Conservation (phyloP, 1,140 invertebrate species). For the Lepidostoma basale region DNA sequence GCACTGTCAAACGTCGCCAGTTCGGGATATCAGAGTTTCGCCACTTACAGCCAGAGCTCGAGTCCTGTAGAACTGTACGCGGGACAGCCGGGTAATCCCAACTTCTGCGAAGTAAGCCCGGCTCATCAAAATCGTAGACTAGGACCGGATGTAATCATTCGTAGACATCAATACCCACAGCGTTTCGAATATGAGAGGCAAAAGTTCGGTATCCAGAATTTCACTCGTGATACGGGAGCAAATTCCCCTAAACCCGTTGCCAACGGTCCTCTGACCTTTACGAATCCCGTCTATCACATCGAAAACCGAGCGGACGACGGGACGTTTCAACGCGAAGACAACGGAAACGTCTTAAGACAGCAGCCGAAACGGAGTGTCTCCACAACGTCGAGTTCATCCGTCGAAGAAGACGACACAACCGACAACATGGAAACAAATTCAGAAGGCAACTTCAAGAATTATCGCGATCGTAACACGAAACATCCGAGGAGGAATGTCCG, state of each 20-base stretch:
- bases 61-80: slow-evolving; percentile 80
- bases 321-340: slow-evolving; percentile 23
- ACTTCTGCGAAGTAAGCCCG: slow-evolving; percentile 39
- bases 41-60: slow-evolving; percentile 87
- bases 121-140: slow-evolving; percentile 33
- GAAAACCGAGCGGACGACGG: slow-evolving; percentile 56
- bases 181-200: slow-evolving; percentile 61
- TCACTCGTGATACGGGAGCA: slow-evolving; percentile 59
- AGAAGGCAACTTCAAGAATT: slow-evolving; percentile 60
- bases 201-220: slow-evolving; percentile 61
- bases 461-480: slow-evolving; percentile 58
- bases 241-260: slow-evolving; percentile 60
- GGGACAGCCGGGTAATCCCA: slow-evolving; percentile 49
- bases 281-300: slow-evolving; percentile 85
- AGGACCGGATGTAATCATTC: slow-evolving; percentile 6
- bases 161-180: slow-evolving; percentile 58
- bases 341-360: slow-evolving; percentile 32
- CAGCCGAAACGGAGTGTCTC: slow-evolving; percentile 40
- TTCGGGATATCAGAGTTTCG: slow-evolving; percentile 90
- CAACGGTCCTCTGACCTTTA: slow-evolving; percentile 78
- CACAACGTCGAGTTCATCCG: slow-evolving; percentile 60
- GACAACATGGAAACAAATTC: slow-evolving; percentile 62
- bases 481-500: slow-evolving; percentile 53
- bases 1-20: slow-evolving; percentile 83
- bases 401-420: slow-evolving; percentile 61